These are phyloP conservation scores for Petrocephalus sullivani DNA, from an alignment of 2,797 vertebrate species.

Conservation along the genomic window DNA sequence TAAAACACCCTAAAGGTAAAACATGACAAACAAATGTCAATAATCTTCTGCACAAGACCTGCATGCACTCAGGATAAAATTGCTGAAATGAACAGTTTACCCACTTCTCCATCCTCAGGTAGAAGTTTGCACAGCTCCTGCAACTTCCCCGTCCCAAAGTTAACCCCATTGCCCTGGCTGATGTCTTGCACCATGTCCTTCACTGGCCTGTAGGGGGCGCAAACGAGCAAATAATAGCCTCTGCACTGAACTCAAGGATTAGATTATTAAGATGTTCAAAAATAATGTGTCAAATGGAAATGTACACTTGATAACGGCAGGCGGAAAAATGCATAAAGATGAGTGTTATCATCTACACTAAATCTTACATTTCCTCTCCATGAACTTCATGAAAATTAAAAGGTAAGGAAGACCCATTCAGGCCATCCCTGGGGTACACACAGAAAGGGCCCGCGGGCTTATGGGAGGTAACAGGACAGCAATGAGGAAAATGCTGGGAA, in stretches of 20 bases:
- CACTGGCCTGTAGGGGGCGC: conserved; percentile 55
- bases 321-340: not conserved
- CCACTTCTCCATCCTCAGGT: conserved; percentile 69
- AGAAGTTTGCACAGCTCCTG: conserved; percentile 65
- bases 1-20: not conserved
- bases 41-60: not conserved
- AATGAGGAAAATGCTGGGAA: not conserved
- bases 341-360: not conserved
- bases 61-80: not conserved
- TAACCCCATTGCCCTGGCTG: conserved; percentile 44
- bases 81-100: not conserved
- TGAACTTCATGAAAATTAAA: not conserved
- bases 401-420: not conserved
- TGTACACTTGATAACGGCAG: not conserved
- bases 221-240: not conserved
- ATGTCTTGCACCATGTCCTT: conserved; percentile 62
- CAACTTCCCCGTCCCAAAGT: conserved; percentile 66
- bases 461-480: not conserved
- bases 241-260: not conserved
- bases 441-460: not conserved
- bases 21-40: not conserved
- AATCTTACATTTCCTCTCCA: not conserved
- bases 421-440: not conserved
- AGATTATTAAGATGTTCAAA: not conserved
- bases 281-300: not conserved